Evolutionary conservation across 2,888 invertebrate genomes (phyloP).

Genomic region (Strigamia crassipes): DNA sequence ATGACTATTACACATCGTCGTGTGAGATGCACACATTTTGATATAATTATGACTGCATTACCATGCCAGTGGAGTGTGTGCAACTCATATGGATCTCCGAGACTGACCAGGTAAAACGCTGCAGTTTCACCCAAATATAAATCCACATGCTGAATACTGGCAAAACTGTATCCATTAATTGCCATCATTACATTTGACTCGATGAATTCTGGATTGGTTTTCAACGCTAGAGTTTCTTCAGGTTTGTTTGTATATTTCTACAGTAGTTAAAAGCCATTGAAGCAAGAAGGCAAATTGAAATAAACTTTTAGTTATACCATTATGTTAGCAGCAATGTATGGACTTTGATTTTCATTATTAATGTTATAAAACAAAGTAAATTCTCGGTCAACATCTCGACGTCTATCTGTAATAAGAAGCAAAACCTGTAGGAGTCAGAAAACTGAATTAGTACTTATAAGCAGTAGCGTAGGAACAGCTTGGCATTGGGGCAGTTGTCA

Average conservation of each 20-base stretch:
- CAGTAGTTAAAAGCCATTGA: not conserved
- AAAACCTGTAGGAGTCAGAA: no score
- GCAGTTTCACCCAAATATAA: constrained; percentile 33
- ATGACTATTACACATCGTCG: not conserved
- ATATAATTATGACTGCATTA: not conserved
- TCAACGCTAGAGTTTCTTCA: not conserved
- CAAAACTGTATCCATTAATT: constrained; percentile 48
- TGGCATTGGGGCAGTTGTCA: no score
- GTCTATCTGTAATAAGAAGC: not conserved
- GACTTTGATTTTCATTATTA: constrained; percentile 52
- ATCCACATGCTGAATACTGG: constrained; percentile 19
- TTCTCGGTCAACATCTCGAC: constrained; percentile 47
- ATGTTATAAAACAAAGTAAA: constrained; percentile 51
- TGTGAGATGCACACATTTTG: no score
- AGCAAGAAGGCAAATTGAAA: no score
- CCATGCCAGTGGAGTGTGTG: constrained; percentile 47
- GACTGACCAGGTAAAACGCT: constrained; percentile 44
- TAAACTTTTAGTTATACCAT: not conserved
- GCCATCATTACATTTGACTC: not conserved
- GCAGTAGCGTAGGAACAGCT: no score
- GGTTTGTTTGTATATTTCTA: not conserved
- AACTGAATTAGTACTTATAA: no score
- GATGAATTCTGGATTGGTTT: not conserved
- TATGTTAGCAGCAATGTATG: constrained; percentile 54
- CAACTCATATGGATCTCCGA: constrained; percentile 1